Conservation (phyloP, 92 coral and sea anemone species). For the Palythoa grandis region DNA sequence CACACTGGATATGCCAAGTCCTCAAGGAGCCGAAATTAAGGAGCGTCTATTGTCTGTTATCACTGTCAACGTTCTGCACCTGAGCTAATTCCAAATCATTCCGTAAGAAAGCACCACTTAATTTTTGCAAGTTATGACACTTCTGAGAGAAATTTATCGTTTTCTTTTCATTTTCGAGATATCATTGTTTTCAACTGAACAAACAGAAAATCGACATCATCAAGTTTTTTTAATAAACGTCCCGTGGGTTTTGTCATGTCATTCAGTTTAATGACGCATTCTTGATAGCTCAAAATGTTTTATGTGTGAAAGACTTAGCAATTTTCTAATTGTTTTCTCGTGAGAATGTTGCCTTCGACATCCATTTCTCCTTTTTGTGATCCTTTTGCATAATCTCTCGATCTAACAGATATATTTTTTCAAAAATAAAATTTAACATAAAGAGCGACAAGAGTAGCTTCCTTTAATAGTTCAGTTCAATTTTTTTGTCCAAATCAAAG, state of each 20-base stretch:
- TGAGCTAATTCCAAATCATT: constrained; percentile 9
- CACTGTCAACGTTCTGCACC: constrained; percentile 5
- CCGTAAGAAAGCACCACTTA: constrained; percentile 47
- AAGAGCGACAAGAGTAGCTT: too few species aligned
- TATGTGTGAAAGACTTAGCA: neutral
- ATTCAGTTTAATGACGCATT: neutral
- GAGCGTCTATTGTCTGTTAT: neutral
- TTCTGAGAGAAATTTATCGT: constrained; percentile 13
- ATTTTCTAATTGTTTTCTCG: constrained; percentile 26
- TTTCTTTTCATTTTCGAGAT: constrained; percentile 34
- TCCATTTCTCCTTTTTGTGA: neutral
- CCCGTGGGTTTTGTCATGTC: constrained; percentile 22
- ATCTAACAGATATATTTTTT: neutral
- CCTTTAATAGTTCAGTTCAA: neutral
- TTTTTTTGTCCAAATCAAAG: neutral
- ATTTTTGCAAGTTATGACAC: constrained; percentile 38
- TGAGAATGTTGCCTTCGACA: neutral
- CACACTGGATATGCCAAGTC: neutral
- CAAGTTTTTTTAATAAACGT: constrained; percentile 38
- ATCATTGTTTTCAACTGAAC: constrained; percentile 29
- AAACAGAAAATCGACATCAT: constrained; percentile 18
- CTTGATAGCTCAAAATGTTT: constrained; percentile 21
- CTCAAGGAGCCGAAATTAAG: neutral
- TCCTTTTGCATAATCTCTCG: neutral
- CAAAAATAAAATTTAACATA: neutral